phyloP scores from a whole-genome alignment of 2,888 invertebrate species.

The Psylliodes chrysocephalus region DNA sequence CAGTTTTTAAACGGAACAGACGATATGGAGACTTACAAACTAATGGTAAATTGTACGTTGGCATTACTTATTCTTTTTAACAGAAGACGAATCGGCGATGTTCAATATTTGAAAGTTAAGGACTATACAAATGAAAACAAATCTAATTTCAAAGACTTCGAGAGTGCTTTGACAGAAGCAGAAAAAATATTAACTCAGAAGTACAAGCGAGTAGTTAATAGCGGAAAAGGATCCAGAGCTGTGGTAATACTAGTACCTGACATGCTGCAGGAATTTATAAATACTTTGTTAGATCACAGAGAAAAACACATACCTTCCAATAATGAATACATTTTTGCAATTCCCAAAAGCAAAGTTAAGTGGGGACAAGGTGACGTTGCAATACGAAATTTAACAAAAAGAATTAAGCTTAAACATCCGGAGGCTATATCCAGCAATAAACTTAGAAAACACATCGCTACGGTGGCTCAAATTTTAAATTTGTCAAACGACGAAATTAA shows the following conservation, averaged over 20 bases:
- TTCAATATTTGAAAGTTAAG: too few relatives aligned
- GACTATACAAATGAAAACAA: conserved; percentile 37
- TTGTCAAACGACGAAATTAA: conserved; percentile 41
- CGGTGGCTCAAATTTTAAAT: conserved; percentile 48
- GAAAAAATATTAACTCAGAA: conserved; percentile 45
- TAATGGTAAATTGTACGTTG: conserved; percentile 32
- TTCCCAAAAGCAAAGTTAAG: conserved; percentile 45
- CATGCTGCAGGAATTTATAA: conserved; percentile 42
- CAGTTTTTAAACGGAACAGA: conserved; percentile 15
- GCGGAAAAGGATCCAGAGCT: conserved; percentile 51
- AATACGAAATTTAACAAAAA: conserved; percentile 43
- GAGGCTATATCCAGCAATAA: conserved; percentile 47
- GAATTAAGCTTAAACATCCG: conserved; percentile 44
- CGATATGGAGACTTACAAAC: conserved; percentile 32
- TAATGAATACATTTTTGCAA: conserved; percentile 51
- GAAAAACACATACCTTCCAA: conserved; percentile 45
- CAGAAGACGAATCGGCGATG: conserved; percentile 44
- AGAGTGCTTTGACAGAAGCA: conserved; percentile 39
- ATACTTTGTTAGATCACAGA: conserved; percentile 44
- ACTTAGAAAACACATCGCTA: conserved; percentile 50
- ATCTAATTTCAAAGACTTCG: conserved; percentile 44
- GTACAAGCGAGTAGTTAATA: conserved; percentile 50
- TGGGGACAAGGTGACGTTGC: conserved; percentile 52
- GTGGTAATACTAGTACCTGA: conserved; percentile 51
- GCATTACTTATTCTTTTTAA: conserved; percentile 45